Conservation (phyloP, 2,797 vertebrate genomes). For the Ctenochaetus hawaiiensis region DNA sequence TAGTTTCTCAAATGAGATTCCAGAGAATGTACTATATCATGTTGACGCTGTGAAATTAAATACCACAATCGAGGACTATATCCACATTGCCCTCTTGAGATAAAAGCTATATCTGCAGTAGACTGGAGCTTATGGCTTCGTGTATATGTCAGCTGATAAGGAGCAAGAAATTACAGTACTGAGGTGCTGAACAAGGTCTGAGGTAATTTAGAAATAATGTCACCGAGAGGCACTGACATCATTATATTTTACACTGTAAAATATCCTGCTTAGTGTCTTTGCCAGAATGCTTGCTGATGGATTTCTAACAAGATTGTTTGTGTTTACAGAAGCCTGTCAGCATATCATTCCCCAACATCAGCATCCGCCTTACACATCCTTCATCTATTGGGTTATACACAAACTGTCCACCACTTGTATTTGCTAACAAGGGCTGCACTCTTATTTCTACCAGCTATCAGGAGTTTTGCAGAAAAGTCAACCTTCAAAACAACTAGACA, state of each 20-base stretch:
- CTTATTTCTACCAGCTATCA: too few relatives aligned
- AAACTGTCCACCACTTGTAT: too few relatives aligned
- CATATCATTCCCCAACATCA: not conserved
- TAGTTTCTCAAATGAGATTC: too few relatives aligned
- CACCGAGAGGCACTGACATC: not conserved
- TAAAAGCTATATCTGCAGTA: not conserved
- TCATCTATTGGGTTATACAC: too few relatives aligned
- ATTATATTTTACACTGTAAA: not conserved
- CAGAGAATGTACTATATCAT: not conserved
- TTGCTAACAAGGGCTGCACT: too few relatives aligned
- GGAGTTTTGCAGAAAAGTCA: too few relatives aligned
- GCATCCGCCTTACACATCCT: not conserved
- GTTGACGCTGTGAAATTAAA: not conserved
- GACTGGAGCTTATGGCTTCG: not conserved
- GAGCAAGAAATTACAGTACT: not conserved
- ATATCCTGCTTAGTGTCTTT: not conserved
- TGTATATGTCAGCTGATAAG: not conserved
- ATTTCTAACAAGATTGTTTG: not conserved
- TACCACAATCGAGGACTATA: not conserved
- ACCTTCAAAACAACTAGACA: too few relatives aligned
- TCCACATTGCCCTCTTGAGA: not conserved
- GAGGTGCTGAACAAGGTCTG: not conserved
- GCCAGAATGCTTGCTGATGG: not conserved
- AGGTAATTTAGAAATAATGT: not conserved
- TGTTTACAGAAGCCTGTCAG: too few relatives aligned